Evolutionary conservation across 1,140 invertebrate genomes (phyloP).

Genomic region (Charaxes varanes): DNA sequence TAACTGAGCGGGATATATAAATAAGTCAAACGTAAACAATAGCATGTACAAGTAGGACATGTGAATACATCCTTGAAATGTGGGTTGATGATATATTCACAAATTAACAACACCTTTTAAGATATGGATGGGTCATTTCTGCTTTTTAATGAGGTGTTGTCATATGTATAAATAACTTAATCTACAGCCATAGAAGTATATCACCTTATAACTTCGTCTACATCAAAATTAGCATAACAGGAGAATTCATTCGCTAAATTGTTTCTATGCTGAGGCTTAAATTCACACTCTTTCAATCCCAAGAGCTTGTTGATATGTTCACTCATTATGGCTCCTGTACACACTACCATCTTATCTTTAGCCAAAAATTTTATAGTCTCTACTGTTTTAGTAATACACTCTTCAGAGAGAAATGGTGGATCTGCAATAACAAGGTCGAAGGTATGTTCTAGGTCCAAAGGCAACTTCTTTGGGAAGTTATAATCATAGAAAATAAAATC

Average conservation of each 20-base stretch:
- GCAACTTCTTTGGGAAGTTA: conserved; percentile 84
- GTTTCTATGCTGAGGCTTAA: conserved; percentile 88
- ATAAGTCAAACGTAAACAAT: too few species aligned
- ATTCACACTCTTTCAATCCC: conserved; percentile 79
- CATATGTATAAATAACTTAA: neutral
- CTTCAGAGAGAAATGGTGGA: conserved; percentile 95
- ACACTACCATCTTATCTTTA: conserved; percentile 90
- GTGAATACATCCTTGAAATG: too few species aligned
- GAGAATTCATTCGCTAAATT: conserved; percentile 95
- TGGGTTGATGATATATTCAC: too few species aligned
- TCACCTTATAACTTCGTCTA: conserved; percentile 68
- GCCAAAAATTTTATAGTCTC: conserved; percentile 85
- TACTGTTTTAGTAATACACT: conserved; percentile 91
- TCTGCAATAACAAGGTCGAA: conserved; percentile 94
- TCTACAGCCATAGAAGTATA: neutral
- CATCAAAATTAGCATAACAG: conserved; percentile 91
- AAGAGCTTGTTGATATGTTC: conserved; percentile 80
- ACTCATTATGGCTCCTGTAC: conserved; percentile 90
- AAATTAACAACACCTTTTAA: too few species aligned
- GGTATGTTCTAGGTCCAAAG: conserved; percentile 73
- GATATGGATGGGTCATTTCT: too few species aligned
- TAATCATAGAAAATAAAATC: conserved; percentile 94
- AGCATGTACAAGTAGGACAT: too few species aligned
- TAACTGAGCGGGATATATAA: too few species aligned
- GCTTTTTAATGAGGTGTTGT: too few species aligned